These are phyloP conservation scores for Pituophis catenifer DNA, from an alignment of 2,113 vertebrate genomes.

Conservation along the genomic window DNA sequence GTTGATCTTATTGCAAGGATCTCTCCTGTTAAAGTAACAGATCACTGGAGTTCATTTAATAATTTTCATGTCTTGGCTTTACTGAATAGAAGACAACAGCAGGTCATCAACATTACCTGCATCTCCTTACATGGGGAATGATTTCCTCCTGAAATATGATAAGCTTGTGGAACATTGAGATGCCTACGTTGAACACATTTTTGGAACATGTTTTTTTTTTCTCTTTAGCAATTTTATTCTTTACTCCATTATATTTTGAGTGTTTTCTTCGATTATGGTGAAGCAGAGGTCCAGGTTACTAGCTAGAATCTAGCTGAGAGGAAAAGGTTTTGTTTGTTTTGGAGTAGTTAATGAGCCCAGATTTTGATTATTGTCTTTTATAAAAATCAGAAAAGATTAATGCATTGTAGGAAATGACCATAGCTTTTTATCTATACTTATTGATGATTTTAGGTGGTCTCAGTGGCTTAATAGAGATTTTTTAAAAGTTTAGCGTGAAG, in stretches of 20 bases:
- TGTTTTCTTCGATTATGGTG: constrained; percentile 50
- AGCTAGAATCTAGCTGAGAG: constrained; percentile 54
- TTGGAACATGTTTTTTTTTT: background rate
- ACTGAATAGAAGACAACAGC: background rate
- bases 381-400: background rate
- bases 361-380: constrained; percentile 41
- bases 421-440: background rate
- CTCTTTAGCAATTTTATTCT: background rate
- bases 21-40: background rate
- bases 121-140: background rate
- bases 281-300: constrained; percentile 23
- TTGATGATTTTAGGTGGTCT: background rate
- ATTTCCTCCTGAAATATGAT: constrained; percentile 8
- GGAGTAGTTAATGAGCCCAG: constrained; percentile 41
- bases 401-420: background rate
- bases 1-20: background rate
- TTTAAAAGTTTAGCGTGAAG: background rate
- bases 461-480: background rate
- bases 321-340: constrained; percentile 55
- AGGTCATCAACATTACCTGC: background rate
- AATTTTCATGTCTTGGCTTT: background rate
- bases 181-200: constrained; percentile 18
- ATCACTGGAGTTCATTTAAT: background rate
- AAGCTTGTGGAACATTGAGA: constrained; percentile 12
- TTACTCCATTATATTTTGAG: constrained; percentile 19